Evolutionary conservation across 64 coral and sea anemone genomes (phyloP), one percentile per base, ranked within the genome.

Genomic region (Acropora yongei): DNA sequence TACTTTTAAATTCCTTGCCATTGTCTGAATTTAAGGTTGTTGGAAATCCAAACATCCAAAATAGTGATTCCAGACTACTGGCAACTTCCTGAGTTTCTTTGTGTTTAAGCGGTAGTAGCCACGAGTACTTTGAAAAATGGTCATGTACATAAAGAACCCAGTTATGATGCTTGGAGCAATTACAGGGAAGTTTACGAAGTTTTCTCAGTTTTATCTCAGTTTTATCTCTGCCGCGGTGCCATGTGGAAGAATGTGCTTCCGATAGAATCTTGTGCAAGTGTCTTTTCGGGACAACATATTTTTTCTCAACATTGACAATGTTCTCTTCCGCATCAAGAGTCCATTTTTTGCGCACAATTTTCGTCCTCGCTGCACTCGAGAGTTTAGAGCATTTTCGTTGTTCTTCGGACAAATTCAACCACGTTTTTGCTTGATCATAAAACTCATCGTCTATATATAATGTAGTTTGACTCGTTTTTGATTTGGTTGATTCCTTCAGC

Each of bases 11-110:
- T 61, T 61, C 58, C 58, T 61, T 61, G 58, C 58, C 58, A 61
- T 67, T 85, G 68, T 72, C 68, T 14, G 11, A 80, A 58, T 80
- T 47, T 58, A 80, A 80, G 57, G 50, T 82, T 82, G 51, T 63
- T 48, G 51, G 79, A 48, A 82, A 82, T 60, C 79, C 17, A 57
- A 82, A 82, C 30, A 30, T 30, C 30, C 30, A 30, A 30, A 30
- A 30, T 30, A 30, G 30, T 30, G 30, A 30, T 30, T 30, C 30
- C 30, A 30, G 30, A 30, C 30, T 30, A 30, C 30, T 30, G 30
- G 30, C 30, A 30, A 30, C 30, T 30, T 30, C 30, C 30, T 30
- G 30, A 30, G 30, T 30, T 30, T 30, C 30, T 30, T 30, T 30
- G 30, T 30, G 30, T 30, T 30, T 30, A 30, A 30, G 30, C 30